Conservation (phyloP, 2,797 vertebrate genomes). For the Pipistrellus pygmaeus region DNA sequence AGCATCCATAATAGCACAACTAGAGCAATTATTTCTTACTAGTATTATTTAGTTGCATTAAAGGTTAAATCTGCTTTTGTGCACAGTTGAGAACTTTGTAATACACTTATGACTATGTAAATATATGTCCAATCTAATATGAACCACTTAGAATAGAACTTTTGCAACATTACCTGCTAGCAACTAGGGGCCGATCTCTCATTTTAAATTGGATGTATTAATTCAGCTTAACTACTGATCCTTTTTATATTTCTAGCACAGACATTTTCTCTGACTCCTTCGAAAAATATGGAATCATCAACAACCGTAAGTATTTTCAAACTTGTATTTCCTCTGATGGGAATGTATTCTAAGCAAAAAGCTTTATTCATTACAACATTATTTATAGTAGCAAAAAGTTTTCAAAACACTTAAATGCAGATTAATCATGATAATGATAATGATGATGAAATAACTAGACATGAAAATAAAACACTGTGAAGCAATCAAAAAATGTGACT, state of each 20-base stretch:
- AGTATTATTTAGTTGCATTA: neutral
- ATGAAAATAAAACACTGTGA: slow-evolving; percentile 60
- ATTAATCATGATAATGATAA: slow-evolving; percentile 58
- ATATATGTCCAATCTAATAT: neutral
- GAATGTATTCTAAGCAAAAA: slow-evolving; percentile 45
- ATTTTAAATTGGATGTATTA: slow-evolving; percentile 27
- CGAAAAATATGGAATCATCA: slow-evolving; percentile 22
- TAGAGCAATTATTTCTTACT: neutral
- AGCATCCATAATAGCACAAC: neutral
- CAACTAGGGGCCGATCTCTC: neutral
- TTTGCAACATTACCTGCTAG: neutral
- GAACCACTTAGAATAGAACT: neutral
- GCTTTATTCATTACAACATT: slow-evolving; percentile 14
- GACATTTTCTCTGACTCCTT: neutral
- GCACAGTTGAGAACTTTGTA: neutral
- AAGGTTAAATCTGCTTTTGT: neutral
- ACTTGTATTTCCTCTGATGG: slow-evolving; percentile 29
- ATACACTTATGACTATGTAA: neutral
- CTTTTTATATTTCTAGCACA: slow-evolving; percentile 13
- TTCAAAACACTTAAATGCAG: slow-evolving; percentile 48
- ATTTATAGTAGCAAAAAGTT: slow-evolving; percentile 30
- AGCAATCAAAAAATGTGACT: slow-evolving; percentile 49
- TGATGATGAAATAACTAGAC: slow-evolving; percentile 45
- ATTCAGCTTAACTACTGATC: slow-evolving; percentile 8
- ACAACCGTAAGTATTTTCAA: slow-evolving; percentile 52